Percentiles rank a stretch among this genome's conserved stretches.
These are phyloP conservation scores for Plemyria rubiginata DNA, from an alignment of 2,888 invertebrate species.

Conservation along the genomic window DNA sequence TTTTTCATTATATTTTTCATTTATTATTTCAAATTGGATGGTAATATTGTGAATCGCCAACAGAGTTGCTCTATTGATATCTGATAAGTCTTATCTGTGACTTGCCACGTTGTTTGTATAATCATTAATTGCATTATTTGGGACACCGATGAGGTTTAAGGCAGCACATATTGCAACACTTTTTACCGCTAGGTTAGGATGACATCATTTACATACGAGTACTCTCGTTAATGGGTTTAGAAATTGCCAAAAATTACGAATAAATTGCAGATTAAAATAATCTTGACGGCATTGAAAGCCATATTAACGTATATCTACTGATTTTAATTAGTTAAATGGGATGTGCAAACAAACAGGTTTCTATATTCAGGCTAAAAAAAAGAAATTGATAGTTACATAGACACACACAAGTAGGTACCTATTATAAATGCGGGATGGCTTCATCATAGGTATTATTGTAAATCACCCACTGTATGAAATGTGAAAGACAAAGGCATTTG, in stretches of 20 bases:
- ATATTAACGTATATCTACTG: too few relatives aligned
- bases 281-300: too few relatives aligned
- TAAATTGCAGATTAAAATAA: too few relatives aligned
- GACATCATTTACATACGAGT: constrained; percentile 2
- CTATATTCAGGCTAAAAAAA: too few relatives aligned
- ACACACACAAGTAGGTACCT: constrained; percentile 21
- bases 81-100: constrained; percentile 73
- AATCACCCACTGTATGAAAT: constrained; percentile 76
- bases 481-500: constrained; percentile 82
- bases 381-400: constrained; percentile 20
- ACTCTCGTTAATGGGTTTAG: background rate
- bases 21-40: constrained; percentile 41
- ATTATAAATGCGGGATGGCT: constrained; percentile 37
- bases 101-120: constrained; percentile 58
- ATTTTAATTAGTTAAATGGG: background rate
- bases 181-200: background rate
- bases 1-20: background rate
- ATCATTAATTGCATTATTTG: constrained; percentile 61
- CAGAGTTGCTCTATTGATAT: constrained; percentile 76
- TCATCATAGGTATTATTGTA: constrained; percentile 72
- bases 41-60: constrained; percentile 61
- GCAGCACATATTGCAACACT: background rate
- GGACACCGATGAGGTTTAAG: constrained; percentile 39
- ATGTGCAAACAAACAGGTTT: background rate
- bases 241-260: too few relatives aligned